phyloP scores from a whole-genome alignment of 2,797 vertebrate genomes.

The Siniperca obscura region DNA sequence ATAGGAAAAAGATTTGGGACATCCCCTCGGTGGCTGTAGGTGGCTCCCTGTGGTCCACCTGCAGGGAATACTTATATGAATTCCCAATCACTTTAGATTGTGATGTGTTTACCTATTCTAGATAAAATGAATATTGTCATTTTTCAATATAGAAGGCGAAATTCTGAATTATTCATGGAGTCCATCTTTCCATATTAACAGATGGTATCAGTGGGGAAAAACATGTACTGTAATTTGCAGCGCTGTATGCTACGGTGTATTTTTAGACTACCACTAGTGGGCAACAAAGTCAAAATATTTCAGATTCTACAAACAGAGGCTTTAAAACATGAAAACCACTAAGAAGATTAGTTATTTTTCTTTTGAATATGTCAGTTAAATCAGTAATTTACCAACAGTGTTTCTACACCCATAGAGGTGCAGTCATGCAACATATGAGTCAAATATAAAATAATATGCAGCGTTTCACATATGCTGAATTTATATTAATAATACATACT shows the following conservation, averaged over 20 bases:
- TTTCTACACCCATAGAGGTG: neutral
- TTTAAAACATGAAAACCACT: neutral
- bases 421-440: neutral
- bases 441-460: neutral
- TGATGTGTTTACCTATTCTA: slow-evolving; percentile 11
- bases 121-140: slow-evolving; percentile 6
- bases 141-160: slow-evolving; percentile 5
- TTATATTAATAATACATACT: too few species aligned
- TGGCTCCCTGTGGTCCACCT: slow-evolving; percentile 37
- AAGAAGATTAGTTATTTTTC: neutral
- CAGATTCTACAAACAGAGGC: neutral
- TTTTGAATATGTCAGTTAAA: neutral
- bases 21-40: slow-evolving; percentile 39
- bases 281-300: neutral
- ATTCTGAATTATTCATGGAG: slow-evolving; percentile 22
- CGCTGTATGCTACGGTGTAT: neutral
- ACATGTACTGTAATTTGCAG: neutral
- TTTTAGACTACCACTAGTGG: neutral
- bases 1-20: slow-evolving; percentile 41
- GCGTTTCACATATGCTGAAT: neutral
- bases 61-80: slow-evolving; percentile 39
- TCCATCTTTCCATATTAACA: slow-evolving; percentile 16
- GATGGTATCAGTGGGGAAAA: slow-evolving; percentile 4
- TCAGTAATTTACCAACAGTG: too few species aligned
- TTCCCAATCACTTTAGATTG: slow-evolving; percentile 31